These are phyloP conservation scores for Sylvia borin DNA, from an alignment of 2,797 vertebrate species.

Conservation along the genomic window DNA sequence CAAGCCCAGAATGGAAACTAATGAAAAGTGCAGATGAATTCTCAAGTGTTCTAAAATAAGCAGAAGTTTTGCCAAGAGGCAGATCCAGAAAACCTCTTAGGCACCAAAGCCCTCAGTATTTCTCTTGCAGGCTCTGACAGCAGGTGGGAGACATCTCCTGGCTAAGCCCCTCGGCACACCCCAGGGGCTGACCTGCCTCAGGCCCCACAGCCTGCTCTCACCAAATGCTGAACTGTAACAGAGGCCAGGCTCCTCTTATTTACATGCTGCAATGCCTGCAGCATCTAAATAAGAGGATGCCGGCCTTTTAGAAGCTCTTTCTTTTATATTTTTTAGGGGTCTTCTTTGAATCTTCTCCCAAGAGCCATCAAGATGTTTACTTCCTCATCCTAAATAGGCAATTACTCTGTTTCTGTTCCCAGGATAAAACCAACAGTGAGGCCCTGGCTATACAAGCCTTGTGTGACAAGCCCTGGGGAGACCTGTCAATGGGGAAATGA, in stretches of 20 bases:
- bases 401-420: not conserved
- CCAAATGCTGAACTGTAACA: not conserved
- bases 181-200: not conserved
- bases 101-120: not conserved
- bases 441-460: not conserved
- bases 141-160: not conserved
- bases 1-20: not conserved
- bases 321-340: not conserved
- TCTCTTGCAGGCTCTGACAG: not conserved
- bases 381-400: not conserved
- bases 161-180: not conserved
- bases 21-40: not conserved
- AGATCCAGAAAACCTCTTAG: not conserved
- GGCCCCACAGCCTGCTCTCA: not conserved
- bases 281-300: not conserved
- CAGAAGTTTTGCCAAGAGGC: not conserved
- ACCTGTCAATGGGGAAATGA: slow-evolving; percentile 21
- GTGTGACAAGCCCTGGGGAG: slow-evolving; percentile 31
- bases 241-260: not conserved
- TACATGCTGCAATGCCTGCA: not conserved
- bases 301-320: not conserved
- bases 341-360: not conserved
- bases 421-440: not conserved
- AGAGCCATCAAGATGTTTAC: slow-evolving; percentile 8
- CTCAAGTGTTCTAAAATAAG: not conserved